Evolutionary conservation across 2,797 vertebrate species (phyloP).

Genomic region (Microctenopoma lineatum): DNA sequence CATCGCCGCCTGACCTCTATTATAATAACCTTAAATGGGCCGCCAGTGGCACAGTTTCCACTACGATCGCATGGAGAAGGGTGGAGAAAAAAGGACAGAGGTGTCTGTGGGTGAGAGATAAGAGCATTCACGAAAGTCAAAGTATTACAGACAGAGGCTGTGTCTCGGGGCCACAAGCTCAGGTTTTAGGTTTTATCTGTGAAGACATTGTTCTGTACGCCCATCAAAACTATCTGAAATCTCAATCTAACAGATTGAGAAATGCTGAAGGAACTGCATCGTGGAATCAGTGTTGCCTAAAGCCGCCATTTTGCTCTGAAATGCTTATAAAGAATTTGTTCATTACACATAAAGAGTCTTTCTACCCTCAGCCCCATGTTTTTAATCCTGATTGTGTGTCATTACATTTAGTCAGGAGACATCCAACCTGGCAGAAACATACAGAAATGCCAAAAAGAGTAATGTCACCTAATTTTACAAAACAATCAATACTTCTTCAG

Average conservation of each 20-base stretch:
- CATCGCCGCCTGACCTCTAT: constrained; percentile 62
- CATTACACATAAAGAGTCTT: constrained; percentile 12
- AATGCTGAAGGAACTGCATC: constrained; percentile 34
- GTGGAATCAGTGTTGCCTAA: constrained; percentile 12
- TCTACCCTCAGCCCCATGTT: neutral
- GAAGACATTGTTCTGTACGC: constrained; percentile 63
- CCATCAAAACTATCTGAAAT: constrained; percentile 66
- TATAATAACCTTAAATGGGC: constrained; percentile 54
- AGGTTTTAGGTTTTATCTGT: constrained; percentile 62
- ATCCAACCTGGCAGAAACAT: neutral
- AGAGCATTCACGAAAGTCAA: constrained; percentile 43
- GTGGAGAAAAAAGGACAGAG: constrained; percentile 46
- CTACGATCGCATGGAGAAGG: constrained; percentile 60
- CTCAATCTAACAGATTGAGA: constrained; percentile 54
- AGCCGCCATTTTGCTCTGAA: constrained; percentile 11
- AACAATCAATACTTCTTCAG: neutral
- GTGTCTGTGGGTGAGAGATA: constrained; percentile 76
- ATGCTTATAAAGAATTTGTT: constrained; percentile 1
- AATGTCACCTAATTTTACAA: neutral
- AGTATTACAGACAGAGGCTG: constrained; percentile 50
- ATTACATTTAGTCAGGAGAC: constrained; percentile 8
- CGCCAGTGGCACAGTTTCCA: constrained; percentile 60
- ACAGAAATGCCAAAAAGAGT: constrained; percentile 13
- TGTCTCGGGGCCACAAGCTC: constrained; percentile 55
- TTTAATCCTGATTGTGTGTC: constrained; percentile 4